Evolutionary conservation across 2,797 vertebrate species (phyloP).

Genomic region (Nannoperca australis): DNA sequence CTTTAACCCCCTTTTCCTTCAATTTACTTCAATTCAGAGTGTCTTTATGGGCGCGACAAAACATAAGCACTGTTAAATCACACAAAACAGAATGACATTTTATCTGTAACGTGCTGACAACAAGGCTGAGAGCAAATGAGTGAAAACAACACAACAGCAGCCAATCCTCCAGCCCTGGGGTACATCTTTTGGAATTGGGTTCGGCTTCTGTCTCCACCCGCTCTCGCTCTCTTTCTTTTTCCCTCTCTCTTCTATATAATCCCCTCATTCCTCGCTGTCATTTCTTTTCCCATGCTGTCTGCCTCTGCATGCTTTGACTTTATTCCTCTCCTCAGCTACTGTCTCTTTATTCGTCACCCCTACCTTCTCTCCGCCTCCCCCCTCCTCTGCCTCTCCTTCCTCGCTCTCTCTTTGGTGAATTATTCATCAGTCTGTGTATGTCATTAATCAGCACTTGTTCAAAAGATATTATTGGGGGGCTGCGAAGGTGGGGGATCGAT

Average conservation of each 20-base stretch:
- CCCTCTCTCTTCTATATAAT: conserved; percentile 49
- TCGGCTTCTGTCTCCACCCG: conserved; percentile 35
- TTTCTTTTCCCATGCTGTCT: conserved; percentile 55
- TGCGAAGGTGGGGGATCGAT: conserved; percentile 61
- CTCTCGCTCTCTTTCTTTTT: conserved; percentile 18
- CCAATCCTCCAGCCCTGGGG: conserved; percentile 54
- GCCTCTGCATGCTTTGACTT: conserved; percentile 38
- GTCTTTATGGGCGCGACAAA: conserved; percentile 45
- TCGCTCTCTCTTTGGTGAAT: conserved; percentile 78
- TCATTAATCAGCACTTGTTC: conserved; percentile 87
- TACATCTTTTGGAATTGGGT: conserved; percentile 53
- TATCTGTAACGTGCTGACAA: conserved; percentile 54
- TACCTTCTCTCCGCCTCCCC: conserved; percentile 26
- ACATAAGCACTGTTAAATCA: conserved; percentile 46
- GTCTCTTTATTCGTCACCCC: conserved; percentile 56
- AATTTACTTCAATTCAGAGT: conserved; percentile 18
- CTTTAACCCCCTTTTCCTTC: conserved; percentile 19
- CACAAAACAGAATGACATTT: conserved; percentile 40
- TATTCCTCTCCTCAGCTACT: conserved; percentile 52
- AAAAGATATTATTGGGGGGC: conserved; percentile 81
- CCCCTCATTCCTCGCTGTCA: conserved; percentile 58
- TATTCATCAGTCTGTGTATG: conserved; percentile 87
- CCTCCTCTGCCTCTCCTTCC: conserved; percentile 31
- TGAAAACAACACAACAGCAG: conserved; percentile 56
- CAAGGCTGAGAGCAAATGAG: conserved; percentile 47